Evolutionary conservation across 2,113 vertebrate genomes (phyloP).

Genomic region (Tetraodon nigroviridis): DNA sequence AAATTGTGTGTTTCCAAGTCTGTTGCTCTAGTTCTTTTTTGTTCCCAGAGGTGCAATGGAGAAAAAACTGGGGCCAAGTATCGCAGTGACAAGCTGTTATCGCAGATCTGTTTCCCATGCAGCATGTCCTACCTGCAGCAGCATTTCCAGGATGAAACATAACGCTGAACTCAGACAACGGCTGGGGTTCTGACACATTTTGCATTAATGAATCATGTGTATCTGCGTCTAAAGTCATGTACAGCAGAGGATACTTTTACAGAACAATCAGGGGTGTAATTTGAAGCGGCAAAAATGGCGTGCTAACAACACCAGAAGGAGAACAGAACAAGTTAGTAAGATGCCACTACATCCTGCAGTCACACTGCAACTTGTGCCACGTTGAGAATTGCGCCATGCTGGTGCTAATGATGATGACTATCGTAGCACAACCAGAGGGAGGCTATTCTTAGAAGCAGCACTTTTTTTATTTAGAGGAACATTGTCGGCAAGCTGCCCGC

Average conservation of each 20-base stretch:
- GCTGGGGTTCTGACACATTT: background rate
- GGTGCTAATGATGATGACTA: constrained; percentile 58
- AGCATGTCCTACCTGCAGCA: background rate
- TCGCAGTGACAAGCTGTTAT: background rate
- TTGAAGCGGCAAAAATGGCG: background rate
- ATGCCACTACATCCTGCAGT: constrained; percentile 23
- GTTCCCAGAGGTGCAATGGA: background rate
- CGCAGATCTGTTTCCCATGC: background rate
- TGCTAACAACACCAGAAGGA: background rate
- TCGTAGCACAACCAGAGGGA: constrained; percentile 43
- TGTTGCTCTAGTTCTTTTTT: background rate
- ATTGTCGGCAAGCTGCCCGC: constrained; percentile 15
- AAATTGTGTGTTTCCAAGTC: background rate
- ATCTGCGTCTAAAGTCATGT: constrained; percentile 2
- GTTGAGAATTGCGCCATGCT: constrained; percentile 40
- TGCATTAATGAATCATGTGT: background rate
- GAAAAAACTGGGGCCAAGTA: background rate
- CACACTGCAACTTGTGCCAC: constrained; percentile 29
- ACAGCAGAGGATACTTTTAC: background rate
- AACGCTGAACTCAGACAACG: background rate
- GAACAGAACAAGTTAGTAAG: constrained; percentile 19
- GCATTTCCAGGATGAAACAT: background rate
- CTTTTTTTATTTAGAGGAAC: constrained; percentile 38
- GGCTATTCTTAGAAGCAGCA: constrained; percentile 56
- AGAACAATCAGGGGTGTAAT: background rate